Percentiles rank a stretch among this genome's conserved stretches.
phyloP scores from a whole-genome alignment of 2,797 vertebrate species.

The Oreochromis mossambicus region DNA sequence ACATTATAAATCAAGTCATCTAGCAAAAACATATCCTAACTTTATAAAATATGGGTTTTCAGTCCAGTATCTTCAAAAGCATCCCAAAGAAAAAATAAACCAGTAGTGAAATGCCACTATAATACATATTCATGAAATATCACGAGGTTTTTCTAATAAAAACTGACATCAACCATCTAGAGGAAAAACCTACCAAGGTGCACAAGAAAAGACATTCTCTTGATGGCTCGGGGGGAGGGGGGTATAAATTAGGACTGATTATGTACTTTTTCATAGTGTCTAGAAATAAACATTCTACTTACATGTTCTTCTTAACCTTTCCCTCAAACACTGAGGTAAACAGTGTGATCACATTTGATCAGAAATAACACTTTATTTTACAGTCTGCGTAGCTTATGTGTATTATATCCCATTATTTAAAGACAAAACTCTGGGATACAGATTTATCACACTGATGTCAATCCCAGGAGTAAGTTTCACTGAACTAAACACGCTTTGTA shows the following conservation, averaged over 20 bases:
- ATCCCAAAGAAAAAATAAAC: conserved; percentile 29
- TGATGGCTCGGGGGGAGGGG: conserved; percentile 42
- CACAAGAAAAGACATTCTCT: conserved; percentile 54
- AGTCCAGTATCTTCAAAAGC: conserved; percentile 64
- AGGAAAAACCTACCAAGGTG: conserved; percentile 48
- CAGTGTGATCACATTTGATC: conserved; percentile 34
- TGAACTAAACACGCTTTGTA: neutral
- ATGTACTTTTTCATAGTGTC: conserved; percentile 45
- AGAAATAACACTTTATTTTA: conserved; percentile 67
- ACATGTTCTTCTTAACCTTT: conserved; percentile 41
- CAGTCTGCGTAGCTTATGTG: conserved; percentile 47
- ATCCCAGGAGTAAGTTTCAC: neutral
- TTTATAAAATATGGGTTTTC: conserved; percentile 66
- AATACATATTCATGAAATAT: conserved; percentile 57
- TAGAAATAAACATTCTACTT: conserved; percentile 61
- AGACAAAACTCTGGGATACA: neutral
- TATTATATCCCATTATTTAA: conserved; percentile 8
- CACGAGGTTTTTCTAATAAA: conserved; percentile 59
- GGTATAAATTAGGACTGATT: conserved; percentile 13
- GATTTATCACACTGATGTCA: conserved; percentile 14
- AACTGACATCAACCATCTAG: conserved; percentile 63
- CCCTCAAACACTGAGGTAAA: conserved; percentile 53
- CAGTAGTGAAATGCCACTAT: conserved; percentile 59
- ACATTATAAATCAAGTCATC: conserved; percentile 67
- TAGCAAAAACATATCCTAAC: conserved; percentile 64